Percentiles rank a stretch among this genome's conserved stretches.
phyloP scores from a whole-genome alignment of 2,113 vertebrate genomes.

The Microtus richardsoni region DNA sequence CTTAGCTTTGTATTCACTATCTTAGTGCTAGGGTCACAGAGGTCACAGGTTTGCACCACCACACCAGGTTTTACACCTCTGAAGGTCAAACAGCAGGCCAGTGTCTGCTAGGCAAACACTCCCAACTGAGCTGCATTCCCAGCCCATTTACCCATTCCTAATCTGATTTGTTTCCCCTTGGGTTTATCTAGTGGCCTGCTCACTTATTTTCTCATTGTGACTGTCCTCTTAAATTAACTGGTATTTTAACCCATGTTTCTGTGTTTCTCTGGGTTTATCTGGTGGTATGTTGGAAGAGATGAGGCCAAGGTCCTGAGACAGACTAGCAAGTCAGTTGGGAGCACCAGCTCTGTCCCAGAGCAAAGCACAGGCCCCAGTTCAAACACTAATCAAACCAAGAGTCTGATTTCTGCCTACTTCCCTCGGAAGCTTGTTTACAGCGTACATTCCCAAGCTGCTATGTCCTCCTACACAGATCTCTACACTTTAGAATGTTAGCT shows the following conservation, averaged over 20 bases:
- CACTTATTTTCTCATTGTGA: background rate
- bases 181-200: background rate
- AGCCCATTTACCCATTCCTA: background rate
- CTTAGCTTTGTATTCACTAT: background rate
- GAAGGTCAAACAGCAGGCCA: background rate
- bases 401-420: background rate
- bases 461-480: background rate
- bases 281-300: background rate
- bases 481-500: background rate
- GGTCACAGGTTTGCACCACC: background rate
- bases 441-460: background rate
- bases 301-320: background rate
- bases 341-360: slow-evolving; percentile 3
- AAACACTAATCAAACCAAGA: background rate
- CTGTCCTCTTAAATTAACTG: background rate
- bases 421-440: background rate
- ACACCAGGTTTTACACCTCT: background rate
- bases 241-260: background rate
- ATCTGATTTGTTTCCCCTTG: slow-evolving; percentile 11
- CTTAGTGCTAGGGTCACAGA: background rate
- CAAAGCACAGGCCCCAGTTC: background rate
- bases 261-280: background rate
- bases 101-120: background rate
- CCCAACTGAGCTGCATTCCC: background rate
- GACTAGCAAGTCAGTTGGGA: background rate